phyloP scores from a whole-genome alignment of 2,113 vertebrate species.

The Tyto alba region DNA sequence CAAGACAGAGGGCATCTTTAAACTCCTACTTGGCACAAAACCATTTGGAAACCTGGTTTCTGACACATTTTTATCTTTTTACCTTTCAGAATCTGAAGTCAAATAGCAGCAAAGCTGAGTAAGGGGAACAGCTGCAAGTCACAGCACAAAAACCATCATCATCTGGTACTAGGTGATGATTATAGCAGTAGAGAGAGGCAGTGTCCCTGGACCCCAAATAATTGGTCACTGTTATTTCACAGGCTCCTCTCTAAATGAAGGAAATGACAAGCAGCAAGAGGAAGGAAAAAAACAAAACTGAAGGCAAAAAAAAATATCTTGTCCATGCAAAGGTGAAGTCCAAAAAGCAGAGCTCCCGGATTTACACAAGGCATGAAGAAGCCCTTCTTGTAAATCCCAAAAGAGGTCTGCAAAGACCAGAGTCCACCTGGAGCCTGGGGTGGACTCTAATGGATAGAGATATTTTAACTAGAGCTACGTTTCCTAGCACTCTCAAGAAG shows the following conservation, averaged over 20 bases:
- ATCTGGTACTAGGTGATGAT: background rate
- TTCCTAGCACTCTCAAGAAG: background rate
- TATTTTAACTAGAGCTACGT: background rate
- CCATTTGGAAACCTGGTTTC: background rate
- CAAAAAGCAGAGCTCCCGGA: background rate
- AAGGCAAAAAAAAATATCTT: background rate
- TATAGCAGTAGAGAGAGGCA: background rate
- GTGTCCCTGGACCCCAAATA: background rate
- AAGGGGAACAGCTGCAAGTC: background rate
- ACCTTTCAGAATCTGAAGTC: background rate
- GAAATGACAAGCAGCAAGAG: background rate
- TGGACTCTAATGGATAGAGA: background rate
- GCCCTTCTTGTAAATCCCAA: background rate
- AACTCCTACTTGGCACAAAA: background rate
- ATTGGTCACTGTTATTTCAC: background rate
- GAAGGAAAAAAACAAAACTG: background rate
- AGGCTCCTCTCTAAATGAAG: background rate
- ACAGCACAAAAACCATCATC: background rate
- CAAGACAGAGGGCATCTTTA: background rate
- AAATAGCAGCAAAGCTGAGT: background rate
- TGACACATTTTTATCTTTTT: background rate
- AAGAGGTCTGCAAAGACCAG: background rate
- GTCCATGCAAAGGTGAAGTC: background rate
- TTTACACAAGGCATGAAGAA: background rate
- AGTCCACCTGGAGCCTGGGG: background rate